phyloP scores from a whole-genome alignment of 2,888 invertebrate genomes.

The Dasysyrphus tricinctus region DNA sequence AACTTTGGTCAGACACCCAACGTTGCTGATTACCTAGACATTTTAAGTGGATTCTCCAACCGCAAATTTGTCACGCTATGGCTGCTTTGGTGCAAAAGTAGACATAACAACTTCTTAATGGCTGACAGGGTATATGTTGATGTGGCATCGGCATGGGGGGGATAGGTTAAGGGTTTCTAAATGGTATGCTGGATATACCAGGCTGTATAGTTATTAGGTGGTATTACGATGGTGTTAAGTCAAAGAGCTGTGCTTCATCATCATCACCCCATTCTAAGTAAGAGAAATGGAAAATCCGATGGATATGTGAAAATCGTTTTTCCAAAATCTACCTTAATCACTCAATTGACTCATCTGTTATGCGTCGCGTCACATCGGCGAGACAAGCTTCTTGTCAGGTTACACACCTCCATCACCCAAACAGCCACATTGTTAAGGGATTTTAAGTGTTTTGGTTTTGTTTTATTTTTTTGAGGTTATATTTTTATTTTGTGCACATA shows the following conservation, averaged over 20 bases:
- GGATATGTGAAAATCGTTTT: slow-evolving; percentile 19
- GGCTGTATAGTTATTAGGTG: neutral
- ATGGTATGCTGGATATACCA: neutral
- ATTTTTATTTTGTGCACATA: slow-evolving; percentile 6
- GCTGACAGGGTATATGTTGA: neutral
- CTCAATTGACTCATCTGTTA: slow-evolving; percentile 25
- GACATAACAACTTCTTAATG: slow-evolving; percentile 39
- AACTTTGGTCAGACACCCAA: slow-evolving; percentile 31
- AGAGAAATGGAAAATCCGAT: neutral
- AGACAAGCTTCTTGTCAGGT: neutral
- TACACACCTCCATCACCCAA: neutral
- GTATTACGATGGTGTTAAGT: neutral
- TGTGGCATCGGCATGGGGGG: slow-evolving; percentile 18
- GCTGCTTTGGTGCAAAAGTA: slow-evolving; percentile 18
- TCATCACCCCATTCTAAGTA: neutral
- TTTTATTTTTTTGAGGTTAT: neutral
- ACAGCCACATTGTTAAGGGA: neutral
- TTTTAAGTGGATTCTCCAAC: slow-evolving; percentile 43
- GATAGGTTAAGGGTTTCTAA: neutral
- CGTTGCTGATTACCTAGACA: slow-evolving; percentile 31
- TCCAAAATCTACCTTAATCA: slow-evolving; percentile 17
- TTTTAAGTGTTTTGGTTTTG: neutral
- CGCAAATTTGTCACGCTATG: slow-evolving; percentile 46
- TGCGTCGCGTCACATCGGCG: slow-evolving; percentile 31
- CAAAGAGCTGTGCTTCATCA: neutral